Evolutionary conservation across 1,140 invertebrate species (phyloP), one percentile per base, ranked within the genome.

Genomic region (Rhyzopertha dominica): DNA sequence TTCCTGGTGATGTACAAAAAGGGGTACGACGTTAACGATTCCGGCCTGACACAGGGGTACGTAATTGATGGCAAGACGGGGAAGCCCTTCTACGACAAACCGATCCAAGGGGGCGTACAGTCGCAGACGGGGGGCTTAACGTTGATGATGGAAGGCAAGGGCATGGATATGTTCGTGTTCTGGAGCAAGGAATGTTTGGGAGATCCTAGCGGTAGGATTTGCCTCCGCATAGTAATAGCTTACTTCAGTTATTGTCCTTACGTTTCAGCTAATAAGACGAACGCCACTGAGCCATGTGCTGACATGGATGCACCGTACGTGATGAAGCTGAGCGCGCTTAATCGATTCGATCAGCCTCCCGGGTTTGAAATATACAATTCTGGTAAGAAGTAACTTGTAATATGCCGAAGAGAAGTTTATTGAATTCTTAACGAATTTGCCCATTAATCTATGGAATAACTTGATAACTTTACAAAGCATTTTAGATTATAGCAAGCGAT

Each of bases 1-100:
- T 87, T 92, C 53, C 74, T 90, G 66, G 75, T 92, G 0, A 85
- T 87, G 56, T 87, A 85, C 59, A 79, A 86, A 57, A 76, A 49
- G 39, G n/a, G n/a, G n/a, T n/a, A n/a, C n/a, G n/a, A n/a, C n/a
- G n/a, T n/a, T n/a, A n/a, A n/a, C n/a, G n/a, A n/a, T n/a, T n/a
- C n/a, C n/a, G n/a, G n/a, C n/a, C n/a, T n/a, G n/a, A n/a, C 87
- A 1, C 67, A 74, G 48, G 64, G 70, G 16, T 75, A 79, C 34
- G 78, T 90, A 37, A 70, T 78, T 46, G 81, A 87, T 58, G 83
- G 87, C 14, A 68, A 75, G 68, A 79, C 75, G 49, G 83, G 86
- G 17, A 65, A 79, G 63, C 69, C 79, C 26, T 60, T 90, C 47
- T 61, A 87, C 39, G 61, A 75, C 47, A 57, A 66, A 32, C 74